phyloP scores from a whole-genome alignment of 2,113 vertebrate species.

The Leptodactylus fuscus region DNA sequence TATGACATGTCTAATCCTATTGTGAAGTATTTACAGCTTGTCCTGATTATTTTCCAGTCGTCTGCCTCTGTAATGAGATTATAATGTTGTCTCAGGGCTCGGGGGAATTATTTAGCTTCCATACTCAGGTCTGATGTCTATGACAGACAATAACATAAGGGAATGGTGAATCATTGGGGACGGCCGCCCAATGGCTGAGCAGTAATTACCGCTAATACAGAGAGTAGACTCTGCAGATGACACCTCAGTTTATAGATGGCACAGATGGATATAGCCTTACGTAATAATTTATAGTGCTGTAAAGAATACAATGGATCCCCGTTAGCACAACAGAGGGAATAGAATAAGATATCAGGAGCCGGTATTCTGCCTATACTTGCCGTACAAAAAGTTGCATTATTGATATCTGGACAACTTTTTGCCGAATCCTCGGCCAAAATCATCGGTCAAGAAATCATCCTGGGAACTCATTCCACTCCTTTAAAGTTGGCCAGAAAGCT shows the following conservation, averaged over 20 bases:
- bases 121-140: constrained; percentile 19
- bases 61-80: constrained; percentile 42
- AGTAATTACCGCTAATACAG: constrained; percentile 17
- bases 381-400: background rate
- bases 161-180: constrained; percentile 25
- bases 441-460: too few species aligned
- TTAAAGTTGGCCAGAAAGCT: too few species aligned
- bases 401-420: too few species aligned
- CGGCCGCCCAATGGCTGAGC: background rate
- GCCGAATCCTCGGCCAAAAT: too few species aligned
- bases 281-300: background rate
- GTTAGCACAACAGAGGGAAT: background rate
- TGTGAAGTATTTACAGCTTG: background rate
- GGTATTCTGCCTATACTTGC: background rate
- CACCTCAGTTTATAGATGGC: background rate
- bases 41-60: constrained; percentile 36
- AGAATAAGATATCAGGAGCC: background rate
- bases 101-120: constrained; percentile 21
- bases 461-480: too few species aligned
- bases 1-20: background rate
- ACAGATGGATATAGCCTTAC: background rate
- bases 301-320: background rate
- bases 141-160: constrained; percentile 46
- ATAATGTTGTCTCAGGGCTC: constrained; percentile 7
- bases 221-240: background rate